Evolutionary conservation across 1,140 invertebrate genomes (phyloP), one percentile per base, ranked within the genome.

Genomic region (Calephelis virginiensis): DNA sequence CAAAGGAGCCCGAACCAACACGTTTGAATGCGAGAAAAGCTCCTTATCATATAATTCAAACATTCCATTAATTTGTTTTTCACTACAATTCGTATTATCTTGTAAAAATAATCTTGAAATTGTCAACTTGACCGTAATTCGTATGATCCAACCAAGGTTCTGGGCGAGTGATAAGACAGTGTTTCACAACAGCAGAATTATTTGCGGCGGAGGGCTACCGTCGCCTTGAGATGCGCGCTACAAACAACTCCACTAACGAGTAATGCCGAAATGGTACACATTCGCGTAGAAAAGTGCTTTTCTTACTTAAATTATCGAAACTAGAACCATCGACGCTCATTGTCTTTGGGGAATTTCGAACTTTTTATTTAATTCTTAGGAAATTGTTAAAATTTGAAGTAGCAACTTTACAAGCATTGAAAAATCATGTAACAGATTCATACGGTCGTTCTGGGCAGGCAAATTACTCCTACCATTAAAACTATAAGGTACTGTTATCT

Each of bases 151-250:
- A 68, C 80, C 86, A 90, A 90, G 86, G 87, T 80, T 72, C 70
- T 66, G 49, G 14, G 49, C 73, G 72, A 66, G 73, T 87, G 88
- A 90, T 90, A 89, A 90, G 82, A 79, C 77, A 69, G 61, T 82
- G 83, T 90, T 90, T 85, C 88, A 89, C 88, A 90, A 90, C 86
- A 89, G 88, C 82, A 86, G 85, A 88, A 90, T 90, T 90, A 90
- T 90, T 90, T 89, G 88, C 88, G 88, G 86, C 85, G 79, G 79
- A 75, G 80, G 77, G 76, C 76, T 76, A 74, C 67, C 75, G 70
- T 85, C 70, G 81, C 86, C 88, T 90, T 90, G 88, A 86, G 86
- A 89, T 84, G 85, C 80, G 80, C 76, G 84, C 78, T 75, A 84
- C 84, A 86, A 90, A 86, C 85, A 87, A 88, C 83, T 81, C 68